Percentiles rank a stretch among this genome's conserved stretches.
These are phyloP conservation scores for Murina feae DNA, from an alignment of 2,113 vertebrate species.

Conservation along the genomic window DNA sequence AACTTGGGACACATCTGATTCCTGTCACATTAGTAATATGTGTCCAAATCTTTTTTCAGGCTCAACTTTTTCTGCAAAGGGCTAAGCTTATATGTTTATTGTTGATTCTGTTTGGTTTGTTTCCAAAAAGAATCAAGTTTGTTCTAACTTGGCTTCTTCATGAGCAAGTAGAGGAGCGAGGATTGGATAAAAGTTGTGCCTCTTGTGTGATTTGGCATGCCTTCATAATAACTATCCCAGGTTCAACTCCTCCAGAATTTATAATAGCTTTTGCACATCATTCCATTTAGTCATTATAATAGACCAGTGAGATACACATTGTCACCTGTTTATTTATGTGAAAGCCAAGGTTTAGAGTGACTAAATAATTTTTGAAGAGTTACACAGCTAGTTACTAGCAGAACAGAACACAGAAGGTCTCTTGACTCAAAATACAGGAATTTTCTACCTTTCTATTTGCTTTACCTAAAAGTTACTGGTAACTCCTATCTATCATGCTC, in stretches of 20 bases:
- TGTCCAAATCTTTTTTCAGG: not conserved
- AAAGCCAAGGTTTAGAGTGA: constrained; percentile 28
- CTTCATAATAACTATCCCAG: not conserved
- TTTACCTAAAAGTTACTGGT: not conserved
- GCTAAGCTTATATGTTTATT: constrained; percentile 5
- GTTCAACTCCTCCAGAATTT: not conserved
- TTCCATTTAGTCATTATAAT: not conserved
- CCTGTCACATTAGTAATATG: not conserved
- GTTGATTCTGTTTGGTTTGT: constrained; percentile 10
- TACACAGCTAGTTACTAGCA: not conserved
- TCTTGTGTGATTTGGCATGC: not conserved
- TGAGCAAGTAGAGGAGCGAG: not conserved
- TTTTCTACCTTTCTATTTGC: not conserved
- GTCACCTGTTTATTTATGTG: not conserved
- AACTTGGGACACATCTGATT: not conserved
- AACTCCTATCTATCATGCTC: not conserved
- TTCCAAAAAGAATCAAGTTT: constrained; percentile 3
- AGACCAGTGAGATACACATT: not conserved
- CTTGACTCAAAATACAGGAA: not conserved
- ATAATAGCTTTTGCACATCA: not conserved
- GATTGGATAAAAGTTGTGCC: not conserved
- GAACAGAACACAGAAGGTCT: not conserved
- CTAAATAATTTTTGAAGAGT: not conserved
- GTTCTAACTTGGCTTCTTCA: not conserved
- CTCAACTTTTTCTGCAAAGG: constrained; percentile 1